phyloP scores from a whole-genome alignment of 2,888 invertebrate genomes.

The Cacoxenus indagator region DNA sequence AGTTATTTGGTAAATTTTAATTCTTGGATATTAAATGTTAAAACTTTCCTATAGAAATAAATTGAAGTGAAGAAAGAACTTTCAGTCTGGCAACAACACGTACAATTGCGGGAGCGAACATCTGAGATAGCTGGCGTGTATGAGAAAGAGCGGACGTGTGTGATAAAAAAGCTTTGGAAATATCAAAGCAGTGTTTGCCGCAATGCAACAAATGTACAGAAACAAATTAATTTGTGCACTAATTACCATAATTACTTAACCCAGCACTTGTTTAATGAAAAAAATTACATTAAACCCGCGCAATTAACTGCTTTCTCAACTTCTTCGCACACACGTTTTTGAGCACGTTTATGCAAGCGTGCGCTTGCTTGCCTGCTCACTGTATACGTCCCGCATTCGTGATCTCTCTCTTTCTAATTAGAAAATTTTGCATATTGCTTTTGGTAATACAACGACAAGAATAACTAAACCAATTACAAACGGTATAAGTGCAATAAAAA shows the following conservation, averaged over 20 bases:
- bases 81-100: neutral
- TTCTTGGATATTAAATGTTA: too few species aligned
- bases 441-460: neutral
- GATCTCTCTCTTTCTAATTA: constrained; percentile 40
- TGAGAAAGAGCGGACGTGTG: neutral
- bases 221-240: neutral
- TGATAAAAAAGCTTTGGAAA: neutral
- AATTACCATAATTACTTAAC: neutral
- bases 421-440: neutral
- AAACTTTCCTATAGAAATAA: too few species aligned
- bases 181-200: neutral
- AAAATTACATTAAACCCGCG: neutral
- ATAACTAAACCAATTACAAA: neutral
- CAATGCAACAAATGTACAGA: neutral
- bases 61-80: neutral
- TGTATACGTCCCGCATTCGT: constrained; percentile 51
- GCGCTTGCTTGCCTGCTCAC: constrained; percentile 38
- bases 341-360: constrained; percentile 29
- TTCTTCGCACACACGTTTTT: constrained; percentile 33
- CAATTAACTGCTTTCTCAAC: constrained; percentile 9
- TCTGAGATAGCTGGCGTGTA: neutral
- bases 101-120: neutral
- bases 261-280: neutral
- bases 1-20: too few species aligned
- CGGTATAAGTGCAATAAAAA: neutral